phyloP scores from a whole-genome alignment of 2,888 invertebrate genomes.

The Salpingus planirostris region DNA sequence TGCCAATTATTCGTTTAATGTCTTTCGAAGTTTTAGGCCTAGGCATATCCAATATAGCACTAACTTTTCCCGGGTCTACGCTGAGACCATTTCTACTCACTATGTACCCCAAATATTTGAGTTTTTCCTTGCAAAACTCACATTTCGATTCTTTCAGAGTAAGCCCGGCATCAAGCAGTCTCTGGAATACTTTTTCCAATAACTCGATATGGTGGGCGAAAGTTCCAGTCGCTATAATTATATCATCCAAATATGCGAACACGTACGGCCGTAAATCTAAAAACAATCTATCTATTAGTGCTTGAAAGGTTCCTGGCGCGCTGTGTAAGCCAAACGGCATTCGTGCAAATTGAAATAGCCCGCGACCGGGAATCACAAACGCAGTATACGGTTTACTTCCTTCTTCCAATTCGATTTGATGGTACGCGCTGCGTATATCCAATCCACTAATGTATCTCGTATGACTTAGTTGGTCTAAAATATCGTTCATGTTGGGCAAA shows the following conservation, averaged over 20 bases:
- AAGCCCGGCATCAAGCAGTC: constrained; percentile 17
- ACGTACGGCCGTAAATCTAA: constrained; percentile 19
- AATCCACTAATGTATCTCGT: too few relatives aligned
- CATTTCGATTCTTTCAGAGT: constrained; percentile 21
- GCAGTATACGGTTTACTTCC: constrained; percentile 13
- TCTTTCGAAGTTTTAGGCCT: too few relatives aligned
- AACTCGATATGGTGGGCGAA: constrained; percentile 17
- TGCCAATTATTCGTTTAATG: too few relatives aligned
- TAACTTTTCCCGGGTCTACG: too few relatives aligned
- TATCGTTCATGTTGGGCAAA: too few relatives aligned
- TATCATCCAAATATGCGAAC: constrained; percentile 22
- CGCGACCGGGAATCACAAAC: constrained; percentile 21
- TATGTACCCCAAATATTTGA: constrained; percentile 7
- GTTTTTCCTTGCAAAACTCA: constrained; percentile 19
- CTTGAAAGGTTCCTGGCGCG: constrained; percentile 21
- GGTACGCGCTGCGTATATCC: too few relatives aligned
- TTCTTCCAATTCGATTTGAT: neutral
- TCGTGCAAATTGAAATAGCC: constrained; percentile 19
- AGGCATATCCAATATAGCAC: too few relatives aligned
- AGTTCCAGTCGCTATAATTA: constrained; percentile 15
- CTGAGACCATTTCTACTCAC: too few relatives aligned
- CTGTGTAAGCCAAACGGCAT: constrained; percentile 22
- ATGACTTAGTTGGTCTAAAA: too few relatives aligned
- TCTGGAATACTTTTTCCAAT: constrained; percentile 15
- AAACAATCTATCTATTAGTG: constrained; percentile 17